Evolutionary conservation across 2,888 invertebrate species (phyloP), one percentile per base, ranked within the genome.

Genomic region (Pachycephus smyrnensis): DNA sequence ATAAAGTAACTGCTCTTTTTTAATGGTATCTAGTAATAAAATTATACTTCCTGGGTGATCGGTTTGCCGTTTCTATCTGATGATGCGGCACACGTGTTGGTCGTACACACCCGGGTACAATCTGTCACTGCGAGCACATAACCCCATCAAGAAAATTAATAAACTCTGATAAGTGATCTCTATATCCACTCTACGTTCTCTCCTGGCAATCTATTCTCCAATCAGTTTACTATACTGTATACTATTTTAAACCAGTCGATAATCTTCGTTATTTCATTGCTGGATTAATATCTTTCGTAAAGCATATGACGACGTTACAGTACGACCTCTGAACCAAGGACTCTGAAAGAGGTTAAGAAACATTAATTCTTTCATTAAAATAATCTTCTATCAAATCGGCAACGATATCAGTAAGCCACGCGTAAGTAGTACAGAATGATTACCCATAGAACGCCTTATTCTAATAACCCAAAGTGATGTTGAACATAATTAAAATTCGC

Each of bases 141-240:
- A 36, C 23, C 36, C 74, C 74, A 74, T 74, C 74, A 74, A 35
- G 74, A 33, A 74, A 74, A 74, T 74, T 74, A 74, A 74, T 74
- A 74, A 74, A 74, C 74, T 74, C 74, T 74, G 74, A 74, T 74
- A 74, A 74, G 74, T 74, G 74, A 74, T 74, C 74, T 31, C 37
- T 6, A 23, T 74, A 74, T 33, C 12, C 36, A 33, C n/a, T 74
- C 74, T 31, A 36, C 33, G 11, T 33, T 31, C 74, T 33, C 12
- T 33, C 74, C 36, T 36, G n/a, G 36, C 74, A 74, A 74, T 74
- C 36, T 74, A 33, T 33, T 74, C 11, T 74, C 35, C 55, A 55
- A 55, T 55, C 55, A 55, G 55, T 23, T 55, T 55, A 55, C 40
- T 23, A 55, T 6, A n/a, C n/a, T n/a, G 40, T 9, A 55, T 23